Conservation (phyloP, 2,888 invertebrate species). For the Biston stratarius region DNA sequence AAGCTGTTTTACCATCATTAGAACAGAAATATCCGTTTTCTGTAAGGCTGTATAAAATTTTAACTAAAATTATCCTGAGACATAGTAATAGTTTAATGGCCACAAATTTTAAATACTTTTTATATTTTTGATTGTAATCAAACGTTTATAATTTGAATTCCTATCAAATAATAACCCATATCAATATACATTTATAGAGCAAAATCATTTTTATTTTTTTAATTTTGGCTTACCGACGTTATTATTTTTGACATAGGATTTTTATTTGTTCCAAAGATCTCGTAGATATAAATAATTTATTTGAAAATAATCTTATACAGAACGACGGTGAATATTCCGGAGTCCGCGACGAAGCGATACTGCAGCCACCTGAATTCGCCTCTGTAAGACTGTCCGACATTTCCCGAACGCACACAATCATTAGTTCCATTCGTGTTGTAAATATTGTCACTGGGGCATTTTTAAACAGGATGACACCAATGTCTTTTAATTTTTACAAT, state of each 20-base stretch:
- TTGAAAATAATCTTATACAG: constrained; percentile 56
- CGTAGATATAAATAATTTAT: neutral
- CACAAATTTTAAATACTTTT: neutral
- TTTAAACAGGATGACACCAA: constrained; percentile 24
- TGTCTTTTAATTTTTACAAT: constrained; percentile 23
- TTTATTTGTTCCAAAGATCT: too few relatives aligned
- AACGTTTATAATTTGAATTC: too few relatives aligned
- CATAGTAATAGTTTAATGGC: neutral
- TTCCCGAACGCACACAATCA: constrained; percentile 47
- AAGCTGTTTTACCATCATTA: constrained; percentile 4
- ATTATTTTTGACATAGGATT: too few relatives aligned
- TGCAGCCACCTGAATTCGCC: constrained; percentile 57
- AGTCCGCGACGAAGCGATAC: constrained; percentile 55
- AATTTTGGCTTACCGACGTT: too few relatives aligned
- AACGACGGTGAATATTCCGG: constrained; percentile 68
- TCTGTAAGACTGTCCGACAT: constrained; percentile 62
- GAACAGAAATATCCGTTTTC: constrained; percentile 8
- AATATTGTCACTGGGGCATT: constrained; percentile 48
- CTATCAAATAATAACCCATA: neutral
- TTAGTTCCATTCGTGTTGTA: constrained; percentile 56
- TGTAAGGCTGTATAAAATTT: constrained; percentile 3
- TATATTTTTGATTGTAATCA: neutral
- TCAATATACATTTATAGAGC: too few relatives aligned
- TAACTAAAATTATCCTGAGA: neutral
- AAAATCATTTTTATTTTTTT: too few relatives aligned